Evolutionary conservation across 2,113 vertebrate genomes (phyloP), one percentile per base, ranked within the genome.

Genomic region (Cnemophilus loriae): DNA sequence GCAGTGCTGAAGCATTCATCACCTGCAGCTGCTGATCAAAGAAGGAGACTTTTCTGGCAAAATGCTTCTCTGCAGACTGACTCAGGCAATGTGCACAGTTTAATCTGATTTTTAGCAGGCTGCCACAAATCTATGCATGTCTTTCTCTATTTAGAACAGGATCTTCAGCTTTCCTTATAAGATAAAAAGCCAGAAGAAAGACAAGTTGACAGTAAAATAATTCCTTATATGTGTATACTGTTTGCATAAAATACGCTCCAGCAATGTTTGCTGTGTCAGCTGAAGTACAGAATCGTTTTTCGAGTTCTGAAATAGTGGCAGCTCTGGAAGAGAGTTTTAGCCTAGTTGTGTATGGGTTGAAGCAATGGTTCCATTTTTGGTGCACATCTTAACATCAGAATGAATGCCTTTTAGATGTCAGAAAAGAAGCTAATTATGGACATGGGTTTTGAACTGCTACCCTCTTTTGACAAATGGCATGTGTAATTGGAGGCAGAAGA

Each of bases 121-220:
- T 92, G 71, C 42, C 49, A 30, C 70, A 73, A 80, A 90, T 84
- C 71, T 74, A 4, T 69, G 70, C 6, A 1, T 20, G 35, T 42
- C 49, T 44, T 87, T 63, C 65, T 85, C 82, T 83, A 46, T 94
- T 96, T 95, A 90, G 71, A 93, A 35, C 55, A 74, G 67, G 50
- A 57, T 55, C 50, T 88, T 85, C 42, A 67, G n/a, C 59, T 92
- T 86, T 88, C 85, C 60, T 92, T 93, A 42, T 80, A 93, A 90
- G 90, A 94, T 63, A 69, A 90, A 94, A 93, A 80, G 19, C 71
- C 55, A 92, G 55, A 86, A 80, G 49, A 79, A 79, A 61, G 55
- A 65, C 59, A 90, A 42, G 26, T 59, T 90, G 75, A 53, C 16
- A 69, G 68, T 41, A 74, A 61, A 91, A 84, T 64, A 47, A 76